Percentiles rank a stretch among this genome's conserved stretches.
Evolutionary conservation across 2,888 invertebrate species (phyloP).

Genomic region (Idaea aversata): DNA sequence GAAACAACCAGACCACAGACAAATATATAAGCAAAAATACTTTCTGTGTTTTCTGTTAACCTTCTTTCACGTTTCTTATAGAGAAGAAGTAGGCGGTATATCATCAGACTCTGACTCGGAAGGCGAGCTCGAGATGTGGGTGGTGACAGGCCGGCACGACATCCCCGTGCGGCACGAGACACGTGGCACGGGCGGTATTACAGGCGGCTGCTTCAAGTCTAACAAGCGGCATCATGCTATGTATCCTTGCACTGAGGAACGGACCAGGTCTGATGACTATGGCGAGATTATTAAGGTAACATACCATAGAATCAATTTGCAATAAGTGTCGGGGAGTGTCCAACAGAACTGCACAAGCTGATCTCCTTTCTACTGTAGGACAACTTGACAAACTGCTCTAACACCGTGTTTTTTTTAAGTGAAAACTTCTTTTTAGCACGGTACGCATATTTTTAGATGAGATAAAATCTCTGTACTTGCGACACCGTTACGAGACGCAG

Average conservation of each 20-base stretch:
- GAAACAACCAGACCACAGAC: no score
- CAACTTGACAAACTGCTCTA: no score
- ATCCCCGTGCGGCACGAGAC: constrained; percentile 88
- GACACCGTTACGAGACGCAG: no score
- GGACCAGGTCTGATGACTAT: constrained; percentile 95
- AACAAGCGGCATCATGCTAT: constrained; percentile 96
- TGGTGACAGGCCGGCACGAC: constrained; percentile 93
- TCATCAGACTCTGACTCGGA: constrained; percentile 89
- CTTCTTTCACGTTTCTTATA: no score
- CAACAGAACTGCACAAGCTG: no score
- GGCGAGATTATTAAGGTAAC: constrained; percentile 83
- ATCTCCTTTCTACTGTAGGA: no score
- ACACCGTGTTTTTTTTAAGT: no score
- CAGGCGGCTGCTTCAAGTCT: constrained; percentile 75
- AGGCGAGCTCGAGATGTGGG: constrained; percentile 91
- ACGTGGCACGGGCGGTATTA: constrained; percentile 44
- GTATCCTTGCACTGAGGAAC: constrained; percentile 97
- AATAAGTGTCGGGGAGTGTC: neutral
- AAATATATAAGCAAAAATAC: no score
- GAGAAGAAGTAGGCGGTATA: constrained; percentile 84
- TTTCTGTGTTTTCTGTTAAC: no score
- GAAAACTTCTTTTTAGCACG: no score
- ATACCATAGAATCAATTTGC: neutral
- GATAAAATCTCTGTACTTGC: no score
- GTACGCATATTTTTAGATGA: no score